phyloP scores from a whole-genome alignment of 1,140 invertebrate species.

The Anoplolepis gracilipes region DNA sequence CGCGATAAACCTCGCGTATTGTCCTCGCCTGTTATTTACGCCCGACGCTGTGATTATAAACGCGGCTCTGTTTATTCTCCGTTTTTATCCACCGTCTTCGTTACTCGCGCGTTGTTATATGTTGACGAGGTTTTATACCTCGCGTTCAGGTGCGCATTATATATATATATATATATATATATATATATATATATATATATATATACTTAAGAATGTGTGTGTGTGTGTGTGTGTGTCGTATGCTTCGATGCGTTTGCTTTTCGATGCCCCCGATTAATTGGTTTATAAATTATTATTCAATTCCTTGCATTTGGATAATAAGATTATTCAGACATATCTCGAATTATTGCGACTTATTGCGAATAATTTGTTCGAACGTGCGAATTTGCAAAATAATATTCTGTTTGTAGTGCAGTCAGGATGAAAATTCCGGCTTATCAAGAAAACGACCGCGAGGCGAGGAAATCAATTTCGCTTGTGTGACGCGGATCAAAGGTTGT shows the following conservation, averaged over 20 bases:
- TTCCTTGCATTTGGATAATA: not conserved
- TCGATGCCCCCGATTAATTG: not conserved
- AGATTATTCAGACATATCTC: not conserved
- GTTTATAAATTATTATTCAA: not conserved
- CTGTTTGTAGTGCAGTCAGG: not conserved
- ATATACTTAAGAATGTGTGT: too few species aligned
- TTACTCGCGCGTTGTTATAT: not conserved
- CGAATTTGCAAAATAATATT: not conserved
- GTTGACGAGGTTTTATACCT: not conserved
- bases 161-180: too few species aligned
- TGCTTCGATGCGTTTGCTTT: not conserved
- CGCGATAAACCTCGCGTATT: constrained; percentile 42
- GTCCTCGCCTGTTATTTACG: constrained; percentile 24
- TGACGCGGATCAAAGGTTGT: constrained; percentile 67
- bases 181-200: too few species aligned
- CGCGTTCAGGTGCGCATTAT: not conserved
- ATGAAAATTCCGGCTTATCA: not conserved
- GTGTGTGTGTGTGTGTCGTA: too few species aligned
- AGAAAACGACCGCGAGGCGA: constrained; percentile 31
- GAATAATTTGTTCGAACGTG: not conserved
- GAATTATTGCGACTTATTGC: not conserved
- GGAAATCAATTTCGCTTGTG: constrained; percentile 65
- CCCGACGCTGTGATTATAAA: constrained; percentile 26
- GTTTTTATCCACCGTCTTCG: not conserved
- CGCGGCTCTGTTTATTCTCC: not conserved